phyloP scores from a whole-genome alignment of 2,113 vertebrate species.

The Leucosticte australis region DNA sequence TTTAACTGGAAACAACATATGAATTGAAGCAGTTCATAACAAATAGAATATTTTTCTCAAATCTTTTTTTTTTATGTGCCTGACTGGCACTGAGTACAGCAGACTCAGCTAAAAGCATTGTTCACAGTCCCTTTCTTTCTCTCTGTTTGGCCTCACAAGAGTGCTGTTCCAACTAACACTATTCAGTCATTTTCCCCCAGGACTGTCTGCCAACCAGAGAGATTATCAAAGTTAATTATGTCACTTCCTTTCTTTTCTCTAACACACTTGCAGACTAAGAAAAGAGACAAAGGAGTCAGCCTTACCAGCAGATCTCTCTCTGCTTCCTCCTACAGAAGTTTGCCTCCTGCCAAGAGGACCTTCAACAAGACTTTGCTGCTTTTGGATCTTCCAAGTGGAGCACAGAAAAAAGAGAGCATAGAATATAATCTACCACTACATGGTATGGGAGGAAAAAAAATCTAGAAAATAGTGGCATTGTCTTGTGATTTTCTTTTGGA shows the following conservation, averaged over 20 bases:
- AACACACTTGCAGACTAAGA: not conserved
- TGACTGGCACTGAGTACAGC: not conserved
- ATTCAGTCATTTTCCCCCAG: not conserved
- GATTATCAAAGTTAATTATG: slow-evolving; percentile 32
- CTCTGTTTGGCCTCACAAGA: not conserved
- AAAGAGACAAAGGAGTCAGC: not conserved
- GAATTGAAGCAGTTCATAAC: not conserved
- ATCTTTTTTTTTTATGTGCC: not conserved
- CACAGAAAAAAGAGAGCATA: not conserved
- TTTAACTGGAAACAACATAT: not conserved
- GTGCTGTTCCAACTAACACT: not conserved
- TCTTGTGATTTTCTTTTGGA: not conserved
- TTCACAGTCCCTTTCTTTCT: not conserved
- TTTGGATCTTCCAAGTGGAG: not conserved
- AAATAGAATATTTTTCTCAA: not conserved
- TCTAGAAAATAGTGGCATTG: not conserved
- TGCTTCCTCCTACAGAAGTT: not conserved
- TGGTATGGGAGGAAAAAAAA: not conserved
- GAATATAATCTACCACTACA: not conserved
- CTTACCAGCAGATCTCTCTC: not conserved
- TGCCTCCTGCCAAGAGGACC: not conserved
- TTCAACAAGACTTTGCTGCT: not conserved
- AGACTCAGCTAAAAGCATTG: not conserved
- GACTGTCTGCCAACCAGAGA: not conserved
- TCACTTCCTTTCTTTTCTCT: slow-evolving; percentile 39